Base-by-base conservation (phyloP, 2,113 vertebrate genomes). In the Hystrix cristata region DNA sequence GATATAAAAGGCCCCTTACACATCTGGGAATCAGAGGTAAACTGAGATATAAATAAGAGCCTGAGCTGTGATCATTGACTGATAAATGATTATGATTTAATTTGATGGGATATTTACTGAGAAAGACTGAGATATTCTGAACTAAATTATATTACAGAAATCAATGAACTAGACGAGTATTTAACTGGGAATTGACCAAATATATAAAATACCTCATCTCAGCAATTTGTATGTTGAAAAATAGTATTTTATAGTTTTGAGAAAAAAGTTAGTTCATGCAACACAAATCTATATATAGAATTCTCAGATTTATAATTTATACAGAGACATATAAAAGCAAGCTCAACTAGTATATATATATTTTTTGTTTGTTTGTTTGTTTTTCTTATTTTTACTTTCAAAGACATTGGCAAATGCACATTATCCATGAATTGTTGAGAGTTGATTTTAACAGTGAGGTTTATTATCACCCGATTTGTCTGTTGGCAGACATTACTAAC, bases 131-230 rank as follows among this genome's bases (percentile, higher is more conserved):
- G 53, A 88, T 62, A 72, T 34, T 83, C 12, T 79, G 25, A 94
- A 83, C n/a, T 91, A 85, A 90, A 15, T 78, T 95, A 10, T 71
- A 78, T 55, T 91, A 29, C 3, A 91, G 34, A 90, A 95, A 85
- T 69, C 4, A 65, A 9, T 80, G 38, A 10, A 19, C 13, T 94
- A 48, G 46, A 60, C 72, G 38, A 90, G 5, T 53, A 83, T 87
- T 95, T 84, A 65, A 71, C 65, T 76, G 51, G 57, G 14, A 94
- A 92, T 53, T 38, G 29, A 90, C 23, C 14, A 79, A 97, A 86
- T 91, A 67, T 92, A 93, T 87, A 87, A 88, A 95, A 71, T 74
- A 79, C 34, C 2, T 88, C 13, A 93, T 82, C 19, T 95, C n/a
- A 95, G 38, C 53, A 84, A 60, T 57, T 18, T 78, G 25, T 5